phyloP scores from a whole-genome alignment of 2,888 invertebrate species.

The Patella caerulea region DNA sequence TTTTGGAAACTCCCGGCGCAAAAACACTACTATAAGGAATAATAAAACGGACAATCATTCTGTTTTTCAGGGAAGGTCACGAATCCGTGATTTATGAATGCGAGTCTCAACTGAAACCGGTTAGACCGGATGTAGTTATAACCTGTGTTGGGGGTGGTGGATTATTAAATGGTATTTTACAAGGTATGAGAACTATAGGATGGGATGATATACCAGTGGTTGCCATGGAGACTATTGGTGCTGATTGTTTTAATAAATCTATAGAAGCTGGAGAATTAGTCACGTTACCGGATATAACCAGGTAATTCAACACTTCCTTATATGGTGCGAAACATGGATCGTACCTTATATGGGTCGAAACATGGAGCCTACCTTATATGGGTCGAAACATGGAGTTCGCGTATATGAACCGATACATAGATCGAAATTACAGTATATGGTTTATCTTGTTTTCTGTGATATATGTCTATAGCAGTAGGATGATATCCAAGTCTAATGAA shows the following conservation, averaged over 20 bases:
- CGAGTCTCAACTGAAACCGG: constrained; percentile 64
- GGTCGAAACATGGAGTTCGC: too few relatives aligned
- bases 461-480: too few relatives aligned
- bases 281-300: constrained; percentile 70
- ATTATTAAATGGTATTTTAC: constrained; percentile 70
- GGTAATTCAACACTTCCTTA: constrained; percentile 49
- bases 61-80: constrained; percentile 72
- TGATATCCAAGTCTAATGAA: too few relatives aligned
- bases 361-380: too few relatives aligned
- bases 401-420: too few relatives aligned
- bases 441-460: too few relatives aligned
- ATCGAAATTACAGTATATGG: too few relatives aligned
- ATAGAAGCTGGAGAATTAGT: constrained; percentile 70
- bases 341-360: too few relatives aligned
- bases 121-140: constrained; percentile 71
- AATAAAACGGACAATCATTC: too few relatives aligned
- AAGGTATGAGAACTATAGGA: constrained; percentile 65
- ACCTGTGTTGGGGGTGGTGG: constrained; percentile 74
- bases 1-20: too few relatives aligned
- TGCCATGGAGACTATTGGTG: constrained; percentile 68
- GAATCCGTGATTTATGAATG: constrained; percentile 71
- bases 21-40: too few relatives aligned
- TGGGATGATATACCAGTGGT: constrained; percentile 63
- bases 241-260: constrained; percentile 72
- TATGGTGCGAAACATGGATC: too few relatives aligned